These are phyloP conservation scores for Bombus consobrinus DNA, from an alignment of 1,140 invertebrate genomes.

Conservation along the genomic window DNA sequence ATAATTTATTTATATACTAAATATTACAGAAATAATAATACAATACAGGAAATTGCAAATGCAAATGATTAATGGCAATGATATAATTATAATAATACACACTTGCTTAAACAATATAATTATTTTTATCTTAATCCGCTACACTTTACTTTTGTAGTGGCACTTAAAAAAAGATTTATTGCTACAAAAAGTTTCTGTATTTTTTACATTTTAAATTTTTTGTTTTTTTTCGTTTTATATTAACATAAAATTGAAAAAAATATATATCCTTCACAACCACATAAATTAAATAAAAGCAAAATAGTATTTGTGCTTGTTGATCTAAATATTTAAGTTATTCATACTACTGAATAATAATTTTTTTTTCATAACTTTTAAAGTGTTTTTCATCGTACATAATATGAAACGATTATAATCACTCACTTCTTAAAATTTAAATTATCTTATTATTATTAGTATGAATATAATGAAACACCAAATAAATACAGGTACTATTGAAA, in stretches of 20 bases:
- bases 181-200: slow-evolving; percentile 28
- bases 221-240: slow-evolving; percentile 51
- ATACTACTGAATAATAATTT: slow-evolving; percentile 1
- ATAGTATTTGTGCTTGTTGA: slow-evolving; percentile 25
- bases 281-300: slow-evolving; percentile 31
- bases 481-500: slow-evolving; percentile 55
- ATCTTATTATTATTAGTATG: slow-evolving; percentile 30
- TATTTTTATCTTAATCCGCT: slow-evolving; percentile 45
- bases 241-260: slow-evolving; percentile 51
- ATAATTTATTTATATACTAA: slow-evolving; percentile 72
- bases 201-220: slow-evolving; percentile 56
- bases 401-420: slow-evolving; percentile 55
- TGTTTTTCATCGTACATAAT: slow-evolving; percentile 42
- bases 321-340: slow-evolving; percentile 18
- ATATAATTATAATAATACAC: slow-evolving; percentile 53
- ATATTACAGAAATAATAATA: slow-evolving; percentile 73
- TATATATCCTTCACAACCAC: slow-evolving; percentile 43
- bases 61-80: slow-evolving; percentile 68
- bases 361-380: slow-evolving; percentile 35
- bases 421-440: slow-evolving; percentile 50
- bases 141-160: slow-evolving; percentile 33
- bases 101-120: slow-evolving; percentile 55
- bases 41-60: slow-evolving; percentile 70
- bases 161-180: slow-evolving; percentile 19
- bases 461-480: slow-evolving; percentile 38